Evolutionary conservation across 2,888 invertebrate genomes (phyloP).

Genomic region (Scaptomyza reducta): DNA sequence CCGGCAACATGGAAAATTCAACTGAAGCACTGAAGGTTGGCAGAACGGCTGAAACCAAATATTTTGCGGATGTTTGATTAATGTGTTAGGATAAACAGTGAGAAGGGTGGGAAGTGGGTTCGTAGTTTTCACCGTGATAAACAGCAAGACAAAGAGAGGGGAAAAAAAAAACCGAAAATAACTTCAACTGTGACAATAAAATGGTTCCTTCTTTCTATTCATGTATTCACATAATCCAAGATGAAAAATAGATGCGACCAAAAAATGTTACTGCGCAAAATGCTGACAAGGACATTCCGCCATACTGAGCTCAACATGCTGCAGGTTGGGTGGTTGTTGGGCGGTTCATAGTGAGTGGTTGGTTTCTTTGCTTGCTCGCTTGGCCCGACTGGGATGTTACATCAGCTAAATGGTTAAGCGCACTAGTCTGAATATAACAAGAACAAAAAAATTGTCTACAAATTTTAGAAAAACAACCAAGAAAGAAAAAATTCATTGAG

Average conservation of each 20-base stretch:
- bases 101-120: background rate
- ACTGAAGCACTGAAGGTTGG: constrained; percentile 5
- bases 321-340: constrained; percentile 20
- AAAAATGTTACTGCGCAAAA: constrained; percentile 73
- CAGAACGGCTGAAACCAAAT: constrained; percentile 33
- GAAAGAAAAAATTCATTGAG: constrained; percentile 10
- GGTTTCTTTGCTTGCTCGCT: constrained; percentile 3
- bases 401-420: constrained; percentile 79
- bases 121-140: constrained; percentile 3
- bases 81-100: constrained; percentile 35
- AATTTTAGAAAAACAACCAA: constrained; percentile 64
- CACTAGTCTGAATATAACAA: constrained; percentile 56
- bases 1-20: constrained; percentile 23
- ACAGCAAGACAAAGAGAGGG: background rate
- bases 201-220: constrained; percentile 69
- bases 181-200: constrained; percentile 73
- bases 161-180: constrained; percentile 27
- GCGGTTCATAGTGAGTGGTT: constrained; percentile 28
- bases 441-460: constrained; percentile 48
- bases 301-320: constrained; percentile 41
- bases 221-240: constrained; percentile 77
- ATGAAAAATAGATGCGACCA: constrained; percentile 75
- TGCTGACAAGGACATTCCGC: constrained; percentile 73
- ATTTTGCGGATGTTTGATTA: constrained; percentile 70
- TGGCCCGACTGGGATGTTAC: constrained; percentile 64